A percentile compares a stretch with the other conserved stretches of the same genome.
These are phyloP conservation scores for Antheraea mylitta DNA, from an alignment of 1,140 invertebrate species.

Conservation along the genomic window DNA sequence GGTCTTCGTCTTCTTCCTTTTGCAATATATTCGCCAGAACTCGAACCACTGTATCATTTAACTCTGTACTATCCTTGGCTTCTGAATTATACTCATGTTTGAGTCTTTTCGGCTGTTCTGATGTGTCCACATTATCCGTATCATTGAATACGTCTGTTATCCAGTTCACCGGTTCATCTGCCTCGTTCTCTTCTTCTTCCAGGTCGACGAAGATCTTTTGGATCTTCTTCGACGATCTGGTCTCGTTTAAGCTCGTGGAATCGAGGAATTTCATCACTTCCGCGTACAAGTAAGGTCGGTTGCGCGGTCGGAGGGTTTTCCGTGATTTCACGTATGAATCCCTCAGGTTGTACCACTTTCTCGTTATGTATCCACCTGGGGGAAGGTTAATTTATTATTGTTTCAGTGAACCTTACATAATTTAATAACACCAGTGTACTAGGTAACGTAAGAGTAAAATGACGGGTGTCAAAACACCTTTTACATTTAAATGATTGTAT, in stretches of 20 bases:
- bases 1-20: constrained; percentile 48
- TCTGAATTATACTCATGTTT: constrained; percentile 27
- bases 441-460: too few species aligned
- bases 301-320: constrained; percentile 15
- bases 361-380: constrained; percentile 39
- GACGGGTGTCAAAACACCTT: too few species aligned
- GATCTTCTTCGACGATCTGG: not conserved
- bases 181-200: constrained; percentile 24
- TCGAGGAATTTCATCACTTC: constrained; percentile 39
- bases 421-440: too few species aligned
- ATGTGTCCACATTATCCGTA: constrained; percentile 22
- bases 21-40: constrained; percentile 39
- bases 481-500: too few species aligned
- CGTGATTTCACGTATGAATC: constrained; percentile 46
- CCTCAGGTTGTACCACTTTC: constrained; percentile 50
- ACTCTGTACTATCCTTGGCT: constrained; percentile 16
- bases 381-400: not conserved
- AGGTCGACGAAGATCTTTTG: constrained; percentile 18
- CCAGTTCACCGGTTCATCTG: constrained; percentile 28
- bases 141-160: constrained; percentile 38
- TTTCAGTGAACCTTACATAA: too few species aligned
- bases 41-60: constrained; percentile 29
- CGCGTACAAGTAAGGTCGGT: constrained; percentile 37
- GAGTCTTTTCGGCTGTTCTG: constrained; percentile 22
- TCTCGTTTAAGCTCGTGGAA: constrained; percentile 13